These are phyloP conservation scores for Neoascia interrupta DNA, from an alignment of 2,888 invertebrate species.

Conservation along the genomic window DNA sequence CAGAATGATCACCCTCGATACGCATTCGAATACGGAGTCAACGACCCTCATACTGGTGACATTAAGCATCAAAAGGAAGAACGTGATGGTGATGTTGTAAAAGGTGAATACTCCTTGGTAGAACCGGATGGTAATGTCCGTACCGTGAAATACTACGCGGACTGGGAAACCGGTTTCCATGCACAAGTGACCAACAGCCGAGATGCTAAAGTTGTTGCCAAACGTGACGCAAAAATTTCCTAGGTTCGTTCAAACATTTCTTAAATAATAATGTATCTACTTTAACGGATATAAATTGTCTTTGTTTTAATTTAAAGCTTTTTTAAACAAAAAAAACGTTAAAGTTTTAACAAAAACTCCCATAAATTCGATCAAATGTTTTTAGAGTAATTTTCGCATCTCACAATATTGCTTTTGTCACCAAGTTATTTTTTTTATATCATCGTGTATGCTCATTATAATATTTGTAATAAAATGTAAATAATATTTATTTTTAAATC, in stretches of 20 bases:
- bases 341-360: neutral
- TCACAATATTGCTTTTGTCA: constrained; percentile 45
- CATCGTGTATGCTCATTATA: constrained; percentile 56
- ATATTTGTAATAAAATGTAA: constrained; percentile 68
- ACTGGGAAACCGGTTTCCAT: constrained; percentile 90
- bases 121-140: constrained; percentile 88
- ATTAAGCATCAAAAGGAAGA: constrained; percentile 87
- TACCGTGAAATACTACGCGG: constrained; percentile 87
- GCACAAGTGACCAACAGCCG: constrained; percentile 86
- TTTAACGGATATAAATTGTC: too few relatives aligned
- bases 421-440: constrained; percentile 48
- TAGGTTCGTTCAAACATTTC: too few relatives aligned
- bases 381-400: constrained; percentile 55
- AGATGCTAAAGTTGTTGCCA: constrained; percentile 79
- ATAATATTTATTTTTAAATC: constrained; percentile 63
- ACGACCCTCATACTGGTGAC: constrained; percentile 88
- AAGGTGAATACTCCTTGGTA: constrained; percentile 85
- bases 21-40: constrained; percentile 87
- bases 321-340: neutral
- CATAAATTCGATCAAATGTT: constrained; percentile 24
- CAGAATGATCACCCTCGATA: constrained; percentile 86
- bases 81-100: constrained; percentile 86
- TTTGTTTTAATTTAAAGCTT: too few relatives aligned
- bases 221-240: constrained; percentile 74
- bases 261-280: too few relatives aligned